These are phyloP conservation scores for Saccopteryx leptura DNA, from an alignment of 2,113 vertebrate genomes.

Conservation along the genomic window DNA sequence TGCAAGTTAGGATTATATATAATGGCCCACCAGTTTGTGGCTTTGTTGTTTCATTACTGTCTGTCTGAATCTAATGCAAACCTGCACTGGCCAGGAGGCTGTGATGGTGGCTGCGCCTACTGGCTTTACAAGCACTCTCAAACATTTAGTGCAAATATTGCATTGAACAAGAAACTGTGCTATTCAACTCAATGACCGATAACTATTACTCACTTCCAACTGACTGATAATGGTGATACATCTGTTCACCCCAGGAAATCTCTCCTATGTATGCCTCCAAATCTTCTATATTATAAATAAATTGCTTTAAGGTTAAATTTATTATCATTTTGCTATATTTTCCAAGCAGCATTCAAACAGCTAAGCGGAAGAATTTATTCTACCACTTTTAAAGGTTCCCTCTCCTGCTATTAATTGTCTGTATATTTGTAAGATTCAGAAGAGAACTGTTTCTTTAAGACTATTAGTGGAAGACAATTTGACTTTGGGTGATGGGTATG, in stretches of 20 bases:
- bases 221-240: neutral
- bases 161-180: neutral
- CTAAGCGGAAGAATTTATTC: neutral
- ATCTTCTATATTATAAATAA: constrained; percentile 54
- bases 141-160: neutral
- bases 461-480: neutral
- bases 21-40: too few relatives aligned
- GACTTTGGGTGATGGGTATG: too few relatives aligned
- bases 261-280: neutral
- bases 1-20: too few relatives aligned
- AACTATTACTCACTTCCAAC: neutral
- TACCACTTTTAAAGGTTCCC: neutral
- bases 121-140: neutral
- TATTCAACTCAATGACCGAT: neutral
- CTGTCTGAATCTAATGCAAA: too few relatives aligned
- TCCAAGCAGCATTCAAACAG: neutral
- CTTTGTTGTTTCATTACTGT: too few relatives aligned
- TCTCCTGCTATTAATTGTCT: neutral
- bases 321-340: constrained; percentile 30
- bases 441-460: neutral
- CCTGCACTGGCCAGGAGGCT: too few relatives aligned
- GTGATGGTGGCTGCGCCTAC: too few relatives aligned
- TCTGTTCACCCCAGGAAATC: neutral
- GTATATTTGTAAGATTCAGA: neutral
- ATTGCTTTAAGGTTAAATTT: neutral